phyloP scores from a whole-genome alignment of 2,888 invertebrate species.

The Homarus gammarus region DNA sequence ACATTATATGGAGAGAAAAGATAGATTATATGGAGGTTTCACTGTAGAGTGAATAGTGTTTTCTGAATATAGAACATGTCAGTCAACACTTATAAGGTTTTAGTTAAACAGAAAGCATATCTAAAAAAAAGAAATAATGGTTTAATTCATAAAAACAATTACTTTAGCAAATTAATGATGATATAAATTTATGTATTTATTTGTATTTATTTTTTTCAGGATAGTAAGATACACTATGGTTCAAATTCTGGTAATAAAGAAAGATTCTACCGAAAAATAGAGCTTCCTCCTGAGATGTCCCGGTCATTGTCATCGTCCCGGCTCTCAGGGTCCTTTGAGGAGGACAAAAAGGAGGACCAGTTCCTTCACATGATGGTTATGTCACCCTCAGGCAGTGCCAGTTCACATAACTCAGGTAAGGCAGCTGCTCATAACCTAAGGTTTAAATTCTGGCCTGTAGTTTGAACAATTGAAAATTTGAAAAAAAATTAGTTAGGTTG shows the following conservation, averaged over 20 bases:
- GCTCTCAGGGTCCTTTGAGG: constrained; percentile 51
- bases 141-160: too few relatives aligned
- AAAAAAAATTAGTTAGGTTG: too few relatives aligned
- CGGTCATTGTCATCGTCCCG: constrained; percentile 49
- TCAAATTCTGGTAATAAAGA: constrained; percentile 59
- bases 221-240: constrained; percentile 17
- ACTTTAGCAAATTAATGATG: too few relatives aligned
- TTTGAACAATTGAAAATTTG: too few relatives aligned
- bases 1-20: too few relatives aligned
- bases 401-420: constrained; percentile 64
- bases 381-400: constrained; percentile 53
- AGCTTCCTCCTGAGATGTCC: constrained; percentile 57
- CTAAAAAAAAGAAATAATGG: too few relatives aligned
- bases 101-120: too few relatives aligned
- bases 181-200: background rate
- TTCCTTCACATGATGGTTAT: constrained; percentile 68
- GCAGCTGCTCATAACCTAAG: background rate
- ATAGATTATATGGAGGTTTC: too few relatives aligned
- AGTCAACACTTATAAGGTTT: too few relatives aligned
- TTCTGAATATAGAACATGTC: too few relatives aligned
- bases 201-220: constrained; percentile 2
- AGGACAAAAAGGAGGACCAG: constrained; percentile 68
- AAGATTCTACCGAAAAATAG: constrained; percentile 62
- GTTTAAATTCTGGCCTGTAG: too few relatives aligned
- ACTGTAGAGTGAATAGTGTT: too few relatives aligned